A percentile compares a stretch with the other conserved stretches of the same genome.
These are phyloP conservation scores for Hypolimnas misippus DNA, from an alignment of 2,888 invertebrate genomes.

Conservation along the genomic window DNA sequence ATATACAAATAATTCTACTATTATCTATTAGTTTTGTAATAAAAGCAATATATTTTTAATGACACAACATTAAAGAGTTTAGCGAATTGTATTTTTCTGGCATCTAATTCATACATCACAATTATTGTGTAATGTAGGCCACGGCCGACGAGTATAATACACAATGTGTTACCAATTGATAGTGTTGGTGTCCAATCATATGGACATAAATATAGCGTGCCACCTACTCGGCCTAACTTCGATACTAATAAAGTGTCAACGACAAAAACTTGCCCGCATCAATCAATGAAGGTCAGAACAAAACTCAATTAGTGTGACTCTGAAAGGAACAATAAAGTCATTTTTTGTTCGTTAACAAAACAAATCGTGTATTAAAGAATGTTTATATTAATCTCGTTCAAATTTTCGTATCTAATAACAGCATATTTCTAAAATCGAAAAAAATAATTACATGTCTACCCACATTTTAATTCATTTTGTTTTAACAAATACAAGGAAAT, in stretches of 20 bases:
- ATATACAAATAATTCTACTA: background rate
- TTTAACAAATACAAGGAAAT: too few species aligned
- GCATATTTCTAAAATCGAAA: too few species aligned
- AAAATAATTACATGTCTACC: too few species aligned
- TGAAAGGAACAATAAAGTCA: background rate
- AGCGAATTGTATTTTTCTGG: background rate
- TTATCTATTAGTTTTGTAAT: background rate
- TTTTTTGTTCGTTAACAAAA: background rate
- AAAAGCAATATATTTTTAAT: background rate
- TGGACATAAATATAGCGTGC: conserved; percentile 1
- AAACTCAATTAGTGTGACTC: conserved; percentile 3
- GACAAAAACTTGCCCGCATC: background rate
- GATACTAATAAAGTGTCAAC: background rate
- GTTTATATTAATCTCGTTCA: too few species aligned
- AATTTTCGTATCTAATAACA: too few species aligned
- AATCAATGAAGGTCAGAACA: conserved; percentile 8
- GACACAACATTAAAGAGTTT: background rate
- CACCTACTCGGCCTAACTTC: background rate
- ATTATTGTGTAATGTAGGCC: conserved; percentile 41
- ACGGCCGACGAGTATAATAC: conserved; percentile 39
- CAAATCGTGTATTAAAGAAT: too few species aligned
- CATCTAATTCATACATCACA: conserved; percentile 26
- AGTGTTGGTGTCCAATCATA: conserved; percentile 36
- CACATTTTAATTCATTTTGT: too few species aligned
- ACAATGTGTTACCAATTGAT: conserved; percentile 40